Base-by-base conservation (phyloP, 2,113 vertebrate genomes). In the Dasyornis broadbenti region DNA sequence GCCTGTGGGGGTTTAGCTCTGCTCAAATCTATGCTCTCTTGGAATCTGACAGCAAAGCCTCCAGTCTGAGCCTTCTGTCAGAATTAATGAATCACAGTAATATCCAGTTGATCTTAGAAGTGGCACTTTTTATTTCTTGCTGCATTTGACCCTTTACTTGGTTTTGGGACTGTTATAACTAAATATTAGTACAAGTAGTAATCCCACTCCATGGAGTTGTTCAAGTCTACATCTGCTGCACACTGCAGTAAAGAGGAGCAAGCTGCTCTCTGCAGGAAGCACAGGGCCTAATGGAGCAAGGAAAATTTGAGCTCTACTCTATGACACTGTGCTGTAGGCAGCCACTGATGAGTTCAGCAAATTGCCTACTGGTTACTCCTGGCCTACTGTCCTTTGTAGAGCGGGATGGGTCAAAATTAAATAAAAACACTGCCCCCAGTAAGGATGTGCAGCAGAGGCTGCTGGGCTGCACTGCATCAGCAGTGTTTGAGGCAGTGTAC, bases 1-100 rank as follows among this genome's bases (percentile, higher is more conserved):
- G 56, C 80, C 86, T 60, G 22, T 50, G 64, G 91, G 68, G 39
- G 21, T 87, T 89, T 35, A 77, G 59, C 45, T 88, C 54, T 31
- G 11, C 50, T 93, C 82, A 70, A 0, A 39, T 50, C 71, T 76
- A 50, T 83, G 60, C 64, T 90, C 52, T 76, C 59, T 59, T 73
- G 63, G 73, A 93, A 80, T 90, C 71, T 81, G 95, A 94, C 94
- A 88, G 89, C 76, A 77, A 77, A 92, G 68, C 71, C 47, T 94
- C 90, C 70, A 35, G 50, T 88, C 60, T 66, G 85, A 95, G 64
- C 80, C 82, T 77, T 86, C 85, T 95, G 63, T 86, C 92, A 93
- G 30, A 88, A 76, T 45, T 54, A 86, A 92, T 82, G 78, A 90
- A 66, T 80, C 64, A 20, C 71, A 16, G 42, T 20, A 63, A 86